Base-by-base conservation (phyloP, 2,113 vertebrate genomes). In the Cololabis saira region DNA sequence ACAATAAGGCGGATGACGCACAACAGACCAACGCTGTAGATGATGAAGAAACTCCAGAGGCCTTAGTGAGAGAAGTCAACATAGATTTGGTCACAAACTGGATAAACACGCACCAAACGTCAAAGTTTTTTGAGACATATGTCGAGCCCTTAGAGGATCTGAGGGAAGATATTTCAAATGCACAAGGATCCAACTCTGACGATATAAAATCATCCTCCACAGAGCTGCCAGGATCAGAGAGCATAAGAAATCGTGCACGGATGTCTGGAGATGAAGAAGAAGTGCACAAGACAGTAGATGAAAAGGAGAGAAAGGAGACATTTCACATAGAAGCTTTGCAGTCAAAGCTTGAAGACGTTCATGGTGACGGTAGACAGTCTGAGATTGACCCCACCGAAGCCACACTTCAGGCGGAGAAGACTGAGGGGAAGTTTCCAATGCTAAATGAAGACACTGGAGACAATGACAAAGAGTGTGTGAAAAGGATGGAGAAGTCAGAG, bases 101-200 rank as follows among this genome's bases (percentile, higher is more conserved):
- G 92, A 76, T 93, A 1, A 88, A 68, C 37, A 19, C 72, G 53
- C 92, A 93, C 76, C 91, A 92, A 47, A 53, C 72, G 0, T 87
- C 90, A 15, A 90, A 76, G 70, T 91, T 58, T 43, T 93, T 93
- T 18, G 80, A 93, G 81, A 93, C 78, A 0, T 93, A 90, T 56
- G 80, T 91, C 0, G 92, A 93, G 56, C 91, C 92, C 1, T 55
- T 91, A 17, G 91, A 93, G 9, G 91, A 92, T 54, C 51, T 89
- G 13, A 87, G 45, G 40, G 80, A 71, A 5, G 51, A 57, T 2
- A 16, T 33, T 2, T 2, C 78, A 3, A 66, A 80, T 0, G 0
- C 18, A 14, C n/a, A 61, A 19, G 12, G 15, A 3, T 6, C 56
- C 22, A 49, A 13, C 44, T 24, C 48, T 4, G 45, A 53, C 0